Evolutionary conservation across 2,888 invertebrate genomes (phyloP), one percentile per base, ranked within the genome.

Genomic region (Allolobophora icterica): DNA sequence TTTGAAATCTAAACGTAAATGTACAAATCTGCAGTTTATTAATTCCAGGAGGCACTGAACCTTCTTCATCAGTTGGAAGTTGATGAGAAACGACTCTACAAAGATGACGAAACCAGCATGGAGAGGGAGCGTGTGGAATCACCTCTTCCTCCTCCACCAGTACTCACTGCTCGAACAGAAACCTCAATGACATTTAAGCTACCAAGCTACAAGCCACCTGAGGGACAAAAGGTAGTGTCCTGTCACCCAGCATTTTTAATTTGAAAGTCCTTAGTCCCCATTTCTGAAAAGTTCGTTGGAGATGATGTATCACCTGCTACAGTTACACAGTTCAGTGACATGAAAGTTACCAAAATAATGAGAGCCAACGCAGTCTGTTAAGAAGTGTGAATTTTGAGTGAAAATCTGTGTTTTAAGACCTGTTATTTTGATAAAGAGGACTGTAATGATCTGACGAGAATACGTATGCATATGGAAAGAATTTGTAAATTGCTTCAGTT

Each of bases 181-280:
- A 94, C 93, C n/a, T 93, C 93, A 87, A 94, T 95, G 94, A 94
- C 94, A 45, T 95, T 95, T 92, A 94, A 93, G 92, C 95, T 95
- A 0, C 94, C 94, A 2, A 94, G 94, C 0, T 95, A 94, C 93
- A 92, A 91, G 89, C 94, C 95, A 11, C 91, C 91, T 8, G 92
- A 93, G 91, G 94, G 94, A 89, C 93, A 95, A 92, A 94, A 94
- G 94, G 95, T 94, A 91, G n/a, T 91, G 35, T 52, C n/a, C 30
- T 71, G n/a, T n/a, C 71, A n/a, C 71, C 8, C 13, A 71, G 71
- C 71, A 71, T 30, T 71, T 24, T 11, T 58, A 2, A 6, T 58
- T 71, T 71, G 19, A n/a, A n/a, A n/a, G n/a, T 2, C 30, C n/a
- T 30, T 71, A n/a, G 6, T 5, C 4, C 1, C 6, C 3, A 71